These are phyloP conservation scores for Caenorhabditis brenneri DNA, from an alignment of 1,140 invertebrate genomes.

Conservation along the genomic window DNA sequence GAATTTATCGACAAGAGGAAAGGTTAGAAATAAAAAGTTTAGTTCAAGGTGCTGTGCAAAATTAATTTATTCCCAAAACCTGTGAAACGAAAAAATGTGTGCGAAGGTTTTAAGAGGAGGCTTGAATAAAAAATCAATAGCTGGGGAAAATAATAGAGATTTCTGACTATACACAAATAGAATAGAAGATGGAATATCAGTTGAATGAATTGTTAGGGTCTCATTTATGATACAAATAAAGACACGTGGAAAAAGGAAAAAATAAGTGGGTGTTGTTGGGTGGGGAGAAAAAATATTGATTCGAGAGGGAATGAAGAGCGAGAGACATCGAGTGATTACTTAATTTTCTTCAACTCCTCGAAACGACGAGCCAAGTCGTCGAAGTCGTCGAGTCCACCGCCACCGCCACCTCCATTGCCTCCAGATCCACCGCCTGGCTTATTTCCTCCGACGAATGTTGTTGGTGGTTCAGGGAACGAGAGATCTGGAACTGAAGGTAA, in stretches of 20 bases:
- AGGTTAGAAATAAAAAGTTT: too few relatives aligned
- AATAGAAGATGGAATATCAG: not conserved
- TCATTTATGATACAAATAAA: conserved; percentile 34
- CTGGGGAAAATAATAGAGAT: not conserved
- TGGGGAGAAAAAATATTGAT: not conserved
- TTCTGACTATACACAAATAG: not conserved
- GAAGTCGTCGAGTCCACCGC: conserved; percentile 52
- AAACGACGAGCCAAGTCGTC: conserved; percentile 58
- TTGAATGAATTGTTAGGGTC: not conserved
- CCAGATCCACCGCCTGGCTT: not conserved
- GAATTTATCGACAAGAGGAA: conserved; percentile 1
- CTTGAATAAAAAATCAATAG: not conserved
- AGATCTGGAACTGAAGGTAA: conserved; percentile 56
- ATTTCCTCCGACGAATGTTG: conserved; percentile 37
- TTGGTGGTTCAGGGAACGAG: conserved; percentile 64
- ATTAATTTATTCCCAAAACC: conserved; percentile 20
- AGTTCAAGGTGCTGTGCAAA: not conserved
- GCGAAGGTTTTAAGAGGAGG: not conserved
- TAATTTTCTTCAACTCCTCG: conserved; percentile 59
- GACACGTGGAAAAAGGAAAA: conserved; percentile 9
- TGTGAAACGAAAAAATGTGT: not conserved
- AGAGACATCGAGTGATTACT: not conserved
- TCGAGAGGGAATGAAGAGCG: not conserved
- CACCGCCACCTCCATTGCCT: not conserved
- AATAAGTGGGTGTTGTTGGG: not conserved